These are phyloP conservation scores for Ylistrum balloti DNA, from an alignment of 1,140 invertebrate species.

Conservation along the genomic window DNA sequence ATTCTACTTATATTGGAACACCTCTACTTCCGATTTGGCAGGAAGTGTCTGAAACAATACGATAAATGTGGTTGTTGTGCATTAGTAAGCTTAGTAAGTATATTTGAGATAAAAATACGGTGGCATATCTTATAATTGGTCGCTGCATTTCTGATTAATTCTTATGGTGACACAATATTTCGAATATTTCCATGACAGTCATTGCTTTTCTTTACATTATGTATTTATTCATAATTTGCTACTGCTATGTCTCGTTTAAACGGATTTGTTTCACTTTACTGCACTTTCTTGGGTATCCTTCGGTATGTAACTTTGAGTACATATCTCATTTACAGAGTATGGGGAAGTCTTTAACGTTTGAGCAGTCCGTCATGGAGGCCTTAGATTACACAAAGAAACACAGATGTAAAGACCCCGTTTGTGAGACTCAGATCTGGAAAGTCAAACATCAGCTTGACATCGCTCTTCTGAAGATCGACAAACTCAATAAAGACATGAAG, in stretches of 20 bases:
- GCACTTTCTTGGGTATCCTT: no score
- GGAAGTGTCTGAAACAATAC: constrained; percentile 93
- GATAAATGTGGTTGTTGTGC: constrained; percentile 94
- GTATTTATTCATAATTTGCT: no score
- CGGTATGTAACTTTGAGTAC: no score
- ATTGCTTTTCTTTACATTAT: no score
- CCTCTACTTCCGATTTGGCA: constrained; percentile 95
- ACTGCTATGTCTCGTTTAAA: no score
- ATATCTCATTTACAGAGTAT: constrained; percentile 83
- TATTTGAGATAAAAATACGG: no score
- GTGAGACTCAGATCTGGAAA: constrained; percentile 88
- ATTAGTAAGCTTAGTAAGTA: constrained; percentile 91
- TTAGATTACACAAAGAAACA: constrained; percentile 86
- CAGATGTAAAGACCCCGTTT: constrained; percentile 90
- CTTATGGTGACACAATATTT: no score
- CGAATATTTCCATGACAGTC: no score
- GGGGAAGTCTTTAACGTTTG: constrained; percentile 93
- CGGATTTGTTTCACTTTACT: no score
- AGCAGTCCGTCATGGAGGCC: constrained; percentile 94
- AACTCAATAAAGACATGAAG: constrained; percentile 88
- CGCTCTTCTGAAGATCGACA: constrained; percentile 90
- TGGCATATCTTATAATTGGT: no score
- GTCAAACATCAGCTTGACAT: constrained; percentile 94
- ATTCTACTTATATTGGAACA: constrained; percentile 94
- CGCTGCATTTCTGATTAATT: no score